Conservation (phyloP, 2,797 vertebrate species). For the Gymnoscopelus braueri region DNA sequence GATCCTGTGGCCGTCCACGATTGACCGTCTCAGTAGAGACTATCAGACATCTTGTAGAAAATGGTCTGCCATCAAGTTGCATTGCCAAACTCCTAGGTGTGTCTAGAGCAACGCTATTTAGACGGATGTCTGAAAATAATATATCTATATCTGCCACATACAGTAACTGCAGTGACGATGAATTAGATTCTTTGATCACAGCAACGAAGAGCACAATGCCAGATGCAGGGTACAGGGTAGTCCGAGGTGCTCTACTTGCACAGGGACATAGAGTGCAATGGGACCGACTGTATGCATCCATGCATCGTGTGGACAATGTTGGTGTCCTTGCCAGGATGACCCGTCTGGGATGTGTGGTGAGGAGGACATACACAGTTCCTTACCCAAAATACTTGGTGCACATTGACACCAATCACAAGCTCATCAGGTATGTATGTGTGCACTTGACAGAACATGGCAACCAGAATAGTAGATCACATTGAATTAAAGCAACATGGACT, state of each 20-base stretch:
- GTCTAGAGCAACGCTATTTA: conserved; percentile 6
- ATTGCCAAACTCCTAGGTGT: conserved; percentile 4
- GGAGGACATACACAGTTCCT: conserved; percentile 19
- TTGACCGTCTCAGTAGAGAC: conserved; percentile 1
- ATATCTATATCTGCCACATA: background rate
- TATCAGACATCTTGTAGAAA: conserved; percentile 3
- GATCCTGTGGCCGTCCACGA: conserved; percentile 5
- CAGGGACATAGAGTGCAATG: conserved; percentile 35
- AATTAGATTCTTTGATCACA: conserved; percentile 7
- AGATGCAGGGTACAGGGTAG: conserved; percentile 24
- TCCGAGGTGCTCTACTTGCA: conserved; percentile 13
- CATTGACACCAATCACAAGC: conserved; percentile 22
- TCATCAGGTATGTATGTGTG: background rate
- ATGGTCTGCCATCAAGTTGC: background rate
- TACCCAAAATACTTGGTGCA: conserved; percentile 17
- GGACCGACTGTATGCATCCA: conserved; percentile 26
- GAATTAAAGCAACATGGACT: no score
- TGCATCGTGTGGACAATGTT: conserved; percentile 28
- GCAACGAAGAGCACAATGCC: conserved; percentile 19
- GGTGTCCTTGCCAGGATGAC: conserved; percentile 21
- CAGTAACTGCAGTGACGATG: conserved; percentile 4
- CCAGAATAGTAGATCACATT: background rate
- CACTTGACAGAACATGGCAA: no score
- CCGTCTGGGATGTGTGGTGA: conserved; percentile 19
- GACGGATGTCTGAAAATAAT: background rate